A percentile compares a stretch with the other conserved stretches of the same genome.
Evolutionary conservation across 2,113 vertebrate genomes (phyloP).

Genomic region (Bujurquina vittata): DNA sequence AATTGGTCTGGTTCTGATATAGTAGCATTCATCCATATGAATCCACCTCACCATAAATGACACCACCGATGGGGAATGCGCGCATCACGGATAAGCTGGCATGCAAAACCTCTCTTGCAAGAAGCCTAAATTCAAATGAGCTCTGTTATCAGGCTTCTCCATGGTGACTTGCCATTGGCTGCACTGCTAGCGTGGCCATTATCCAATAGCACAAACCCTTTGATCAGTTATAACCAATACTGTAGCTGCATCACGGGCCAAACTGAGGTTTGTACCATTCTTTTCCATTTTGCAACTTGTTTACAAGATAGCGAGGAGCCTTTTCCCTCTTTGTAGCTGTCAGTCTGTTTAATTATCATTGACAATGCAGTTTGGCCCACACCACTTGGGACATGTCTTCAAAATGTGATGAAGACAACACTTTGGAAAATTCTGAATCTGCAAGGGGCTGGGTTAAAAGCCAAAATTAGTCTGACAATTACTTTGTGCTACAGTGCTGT

Average conservation of each 20-base stretch:
- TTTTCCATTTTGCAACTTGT: slow-evolving; percentile 64
- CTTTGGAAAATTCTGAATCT: slow-evolving; percentile 59
- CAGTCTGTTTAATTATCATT: slow-evolving; percentile 60
- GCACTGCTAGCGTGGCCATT: slow-evolving; percentile 37
- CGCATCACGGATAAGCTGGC: slow-evolving; percentile 60
- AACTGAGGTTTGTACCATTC: slow-evolving; percentile 23
- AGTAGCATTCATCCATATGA: slow-evolving; percentile 41
- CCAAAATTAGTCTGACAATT: slow-evolving; percentile 66
- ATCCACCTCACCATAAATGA: slow-evolving; percentile 56
- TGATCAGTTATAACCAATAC: slow-evolving; percentile 56
- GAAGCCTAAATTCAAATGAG: slow-evolving; percentile 56
- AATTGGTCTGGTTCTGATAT: slow-evolving; percentile 61
- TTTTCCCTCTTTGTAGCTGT: slow-evolving; percentile 48
- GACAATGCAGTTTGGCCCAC: slow-evolving; percentile 59
- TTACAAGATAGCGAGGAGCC: slow-evolving; percentile 60
- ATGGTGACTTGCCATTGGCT: slow-evolving; percentile 50
- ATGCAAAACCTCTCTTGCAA: slow-evolving; percentile 43
- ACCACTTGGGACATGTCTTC: slow-evolving; percentile 44
- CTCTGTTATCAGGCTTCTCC: slow-evolving; percentile 56
- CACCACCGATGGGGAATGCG: slow-evolving; percentile 59
- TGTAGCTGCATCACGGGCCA: slow-evolving; percentile 10
- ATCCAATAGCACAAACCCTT: slow-evolving; percentile 59
- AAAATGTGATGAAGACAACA: slow-evolving; percentile 40
- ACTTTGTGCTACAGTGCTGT: slow-evolving; percentile 44
- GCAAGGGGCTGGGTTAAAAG: slow-evolving; percentile 56